phyloP scores from a whole-genome alignment of 2,113 vertebrate genomes.

The Labeo catla region DNA sequence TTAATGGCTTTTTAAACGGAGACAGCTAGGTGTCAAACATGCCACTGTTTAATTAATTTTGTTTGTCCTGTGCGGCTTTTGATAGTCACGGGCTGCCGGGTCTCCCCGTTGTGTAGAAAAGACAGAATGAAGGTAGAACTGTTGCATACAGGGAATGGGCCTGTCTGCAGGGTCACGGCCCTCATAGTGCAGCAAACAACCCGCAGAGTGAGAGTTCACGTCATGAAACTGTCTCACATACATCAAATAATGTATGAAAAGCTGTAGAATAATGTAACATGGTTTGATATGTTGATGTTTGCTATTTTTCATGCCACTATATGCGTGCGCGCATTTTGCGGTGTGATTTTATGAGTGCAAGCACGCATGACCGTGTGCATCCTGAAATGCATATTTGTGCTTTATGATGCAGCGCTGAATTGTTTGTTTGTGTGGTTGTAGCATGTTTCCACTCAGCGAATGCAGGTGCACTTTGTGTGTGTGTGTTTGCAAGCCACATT shows the following conservation, averaged over 20 bases:
- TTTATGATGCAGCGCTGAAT: conserved; percentile 43
- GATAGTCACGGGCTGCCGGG: conserved; percentile 75
- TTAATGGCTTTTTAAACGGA: conserved; percentile 77
- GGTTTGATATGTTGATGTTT: not conserved
- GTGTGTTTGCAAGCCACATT: conserved; percentile 23
- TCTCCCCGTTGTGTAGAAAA: conserved; percentile 64
- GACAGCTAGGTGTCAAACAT: conserved; percentile 77
- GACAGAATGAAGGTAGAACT: conserved; percentile 50
- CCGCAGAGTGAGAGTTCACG: conserved; percentile 1
- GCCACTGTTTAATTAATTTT: conserved; percentile 82
- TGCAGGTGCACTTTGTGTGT: conserved; percentile 36
- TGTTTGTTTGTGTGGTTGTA: conserved; percentile 42
- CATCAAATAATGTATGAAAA: not conserved
- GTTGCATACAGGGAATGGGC: conserved; percentile 38
- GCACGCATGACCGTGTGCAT: conserved; percentile 28
- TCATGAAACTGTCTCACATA: conserved; percentile 4
- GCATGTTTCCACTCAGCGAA: conserved; percentile 31
- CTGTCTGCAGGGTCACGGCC: conserved; percentile 20
- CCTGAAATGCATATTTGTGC: conserved; percentile 22
- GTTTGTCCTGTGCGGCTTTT: conserved; percentile 77
- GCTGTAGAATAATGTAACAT: not conserved
- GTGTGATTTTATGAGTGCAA: conserved; percentile 5
- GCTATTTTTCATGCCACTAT: not conserved
- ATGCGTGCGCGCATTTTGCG: not conserved
- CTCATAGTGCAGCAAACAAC: conserved; percentile 31